Conservation (phyloP, 2,888 invertebrate species). For the Diaphora mendica region DNA sequence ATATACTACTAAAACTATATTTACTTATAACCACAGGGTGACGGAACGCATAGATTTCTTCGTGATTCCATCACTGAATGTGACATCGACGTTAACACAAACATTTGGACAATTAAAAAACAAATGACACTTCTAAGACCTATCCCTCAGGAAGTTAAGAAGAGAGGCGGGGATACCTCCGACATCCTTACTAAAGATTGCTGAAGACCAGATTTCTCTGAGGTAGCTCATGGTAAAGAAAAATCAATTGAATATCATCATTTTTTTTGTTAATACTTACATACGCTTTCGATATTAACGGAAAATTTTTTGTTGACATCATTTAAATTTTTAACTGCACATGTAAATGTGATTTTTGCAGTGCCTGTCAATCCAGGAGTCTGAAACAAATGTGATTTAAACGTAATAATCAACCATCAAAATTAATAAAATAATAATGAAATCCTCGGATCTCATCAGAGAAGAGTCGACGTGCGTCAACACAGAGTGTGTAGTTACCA, state of each 20-base stretch:
- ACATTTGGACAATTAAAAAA: too few relatives aligned
- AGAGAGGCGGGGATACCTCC: too few relatives aligned
- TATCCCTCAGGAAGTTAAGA: too few relatives aligned
- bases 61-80: conserved; percentile 81
- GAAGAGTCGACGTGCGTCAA: too few relatives aligned
- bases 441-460: too few relatives aligned
- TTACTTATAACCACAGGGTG: conserved; percentile 91
- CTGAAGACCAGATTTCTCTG: too few relatives aligned
- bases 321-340: background rate
- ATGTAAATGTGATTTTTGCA: background rate
- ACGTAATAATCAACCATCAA: background rate
- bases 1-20: too few relatives aligned
- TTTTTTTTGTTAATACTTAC: background rate
- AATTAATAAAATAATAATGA: background rate
- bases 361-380: background rate
- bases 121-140: too few relatives aligned
- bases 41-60: conserved; percentile 86
- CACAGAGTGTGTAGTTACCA: too few relatives aligned
- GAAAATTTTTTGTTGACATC: fast-evolving
- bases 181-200: too few relatives aligned
- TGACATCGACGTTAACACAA: conserved; percentile 42
- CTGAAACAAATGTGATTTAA: background rate
- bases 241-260: too few relatives aligned
- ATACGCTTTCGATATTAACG: background rate
- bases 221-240: too few relatives aligned